Evolutionary conservation across 2,888 invertebrate species (phyloP).

Genomic region (Lampropteryx suffumata): DNA sequence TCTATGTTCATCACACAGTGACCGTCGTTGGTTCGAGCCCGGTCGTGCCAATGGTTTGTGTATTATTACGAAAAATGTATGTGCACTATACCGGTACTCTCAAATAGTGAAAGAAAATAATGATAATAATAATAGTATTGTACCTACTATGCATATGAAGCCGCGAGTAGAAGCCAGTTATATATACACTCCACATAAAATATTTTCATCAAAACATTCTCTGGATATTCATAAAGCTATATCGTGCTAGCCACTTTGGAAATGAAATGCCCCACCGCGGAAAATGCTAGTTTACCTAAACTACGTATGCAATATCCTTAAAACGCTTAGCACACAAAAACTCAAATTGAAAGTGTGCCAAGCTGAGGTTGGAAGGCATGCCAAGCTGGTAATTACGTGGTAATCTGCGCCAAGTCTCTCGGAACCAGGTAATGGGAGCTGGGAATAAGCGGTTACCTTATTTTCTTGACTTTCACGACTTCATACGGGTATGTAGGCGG

Average conservation of each 20-base stretch:
- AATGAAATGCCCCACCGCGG: conserved; percentile 12
- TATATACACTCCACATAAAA: too few relatives aligned
- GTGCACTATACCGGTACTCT: too few relatives aligned
- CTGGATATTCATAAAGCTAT: conserved; percentile 5
- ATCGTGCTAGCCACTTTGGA: conserved; percentile 11
- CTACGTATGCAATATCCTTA: conserved; percentile 20
- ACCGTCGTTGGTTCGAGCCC: too few relatives aligned
- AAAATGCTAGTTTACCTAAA: conserved; percentile 20
- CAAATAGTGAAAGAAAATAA: too few relatives aligned
- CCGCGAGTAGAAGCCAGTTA: too few relatives aligned
- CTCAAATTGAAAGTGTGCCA: conserved; percentile 24
- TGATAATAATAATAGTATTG: too few relatives aligned
- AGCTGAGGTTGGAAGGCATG: conserved; percentile 2
- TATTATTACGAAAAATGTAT: too few relatives aligned
- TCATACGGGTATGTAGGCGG: not conserved
- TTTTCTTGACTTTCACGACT: conserved; percentile 11
- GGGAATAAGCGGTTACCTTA: conserved; percentile 25
- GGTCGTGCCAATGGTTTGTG: too few relatives aligned
- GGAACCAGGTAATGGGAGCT: conserved; percentile 18
- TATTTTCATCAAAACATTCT: not conserved
- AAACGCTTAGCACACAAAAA: conserved; percentile 12
- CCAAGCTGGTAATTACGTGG: conserved; percentile 18
- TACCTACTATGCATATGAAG: too few relatives aligned
- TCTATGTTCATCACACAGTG: too few relatives aligned
- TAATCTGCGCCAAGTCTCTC: conserved; percentile 21